Percentiles rank a stretch among this genome's conserved stretches.
Conservation (phyloP, 2,797 vertebrate genomes). For the Pterois miles region DNA sequence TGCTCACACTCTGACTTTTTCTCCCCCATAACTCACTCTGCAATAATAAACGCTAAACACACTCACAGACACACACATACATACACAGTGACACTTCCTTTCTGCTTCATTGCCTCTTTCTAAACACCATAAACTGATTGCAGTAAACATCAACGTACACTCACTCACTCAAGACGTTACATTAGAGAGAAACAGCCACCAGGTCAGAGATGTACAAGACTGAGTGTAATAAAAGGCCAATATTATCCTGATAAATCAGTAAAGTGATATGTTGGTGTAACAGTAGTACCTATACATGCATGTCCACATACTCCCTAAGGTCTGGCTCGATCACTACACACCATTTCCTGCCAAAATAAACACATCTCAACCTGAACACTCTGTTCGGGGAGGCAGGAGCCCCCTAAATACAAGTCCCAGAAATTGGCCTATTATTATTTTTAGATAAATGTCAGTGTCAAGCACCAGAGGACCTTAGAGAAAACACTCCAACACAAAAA, state of each 20-base stretch:
- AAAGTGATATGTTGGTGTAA: slow-evolving; percentile 33
- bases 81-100: slow-evolving; percentile 40
- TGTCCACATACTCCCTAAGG: slow-evolving; percentile 15
- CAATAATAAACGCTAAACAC: slow-evolving; percentile 63
- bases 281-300: slow-evolving; percentile 21
- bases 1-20: slow-evolving; percentile 44
- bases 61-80: slow-evolving; percentile 39
- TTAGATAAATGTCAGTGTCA: slow-evolving; percentile 73
- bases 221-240: slow-evolving; percentile 12
- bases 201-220: background rate
- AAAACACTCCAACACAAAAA: slow-evolving; percentile 49
- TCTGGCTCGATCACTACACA: slow-evolving; percentile 26
- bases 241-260: slow-evolving; percentile 40
- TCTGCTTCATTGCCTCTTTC: slow-evolving; percentile 22
- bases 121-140: slow-evolving; percentile 47
- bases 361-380: slow-evolving; percentile 35
- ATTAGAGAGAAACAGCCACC: background rate
- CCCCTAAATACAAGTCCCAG: slow-evolving; percentile 60
- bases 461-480: slow-evolving; percentile 58
- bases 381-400: background rate
- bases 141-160: slow-evolving; percentile 27
- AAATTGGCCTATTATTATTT: slow-evolving; percentile 71
- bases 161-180: background rate
- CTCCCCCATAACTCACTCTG: slow-evolving; percentile 61
- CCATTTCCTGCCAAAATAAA: slow-evolving; percentile 63